Percentiles rank a stretch among this genome's conserved stretches.
Conservation (phyloP, 1,140 invertebrate genomes). For the Cepaea nemoralis region DNA sequence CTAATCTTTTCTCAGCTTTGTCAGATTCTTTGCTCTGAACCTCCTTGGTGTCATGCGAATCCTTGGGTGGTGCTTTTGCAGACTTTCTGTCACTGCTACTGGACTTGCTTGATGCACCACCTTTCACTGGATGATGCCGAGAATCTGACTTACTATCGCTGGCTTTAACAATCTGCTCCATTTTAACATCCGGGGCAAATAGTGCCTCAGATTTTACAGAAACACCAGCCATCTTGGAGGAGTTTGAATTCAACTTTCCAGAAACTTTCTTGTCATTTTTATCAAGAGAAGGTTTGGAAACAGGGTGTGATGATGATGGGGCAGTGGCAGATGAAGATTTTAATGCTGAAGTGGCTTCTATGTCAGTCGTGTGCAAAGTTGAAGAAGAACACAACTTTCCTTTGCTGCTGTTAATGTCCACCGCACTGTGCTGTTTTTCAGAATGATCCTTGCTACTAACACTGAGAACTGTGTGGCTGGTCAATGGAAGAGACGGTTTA, state of each 20-base stretch:
- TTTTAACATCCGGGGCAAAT: slow-evolving; percentile 46
- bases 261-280: slow-evolving; percentile 26
- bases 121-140: slow-evolving; percentile 21
- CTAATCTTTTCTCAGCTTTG: slow-evolving; percentile 38
- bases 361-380: not conserved
- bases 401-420: not conserved
- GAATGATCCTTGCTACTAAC: slow-evolving; percentile 12
- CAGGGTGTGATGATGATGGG: slow-evolving; percentile 5
- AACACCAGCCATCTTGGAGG: slow-evolving; percentile 28
- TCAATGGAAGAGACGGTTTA: not conserved
- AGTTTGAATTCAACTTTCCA: slow-evolving; percentile 13
- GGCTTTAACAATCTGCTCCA: slow-evolving; percentile 31
- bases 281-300: slow-evolving; percentile 19
- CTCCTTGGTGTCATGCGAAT: slow-evolving; percentile 45
- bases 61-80: slow-evolving; percentile 40
- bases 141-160: slow-evolving; percentile 16
- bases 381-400: not conserved
- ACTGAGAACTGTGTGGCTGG: slow-evolving; percentile 6
- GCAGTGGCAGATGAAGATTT: slow-evolving; percentile 1
- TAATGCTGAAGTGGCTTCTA: not conserved
- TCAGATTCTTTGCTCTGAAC: slow-evolving; percentile 56
- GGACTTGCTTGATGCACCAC: slow-evolving; percentile 31
- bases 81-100: slow-evolving; percentile 43
- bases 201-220: slow-evolving; percentile 40
- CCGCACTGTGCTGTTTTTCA: not conserved